Conservation (phyloP, 2,888 invertebrate genomes). For the Hetaerina titia region DNA sequence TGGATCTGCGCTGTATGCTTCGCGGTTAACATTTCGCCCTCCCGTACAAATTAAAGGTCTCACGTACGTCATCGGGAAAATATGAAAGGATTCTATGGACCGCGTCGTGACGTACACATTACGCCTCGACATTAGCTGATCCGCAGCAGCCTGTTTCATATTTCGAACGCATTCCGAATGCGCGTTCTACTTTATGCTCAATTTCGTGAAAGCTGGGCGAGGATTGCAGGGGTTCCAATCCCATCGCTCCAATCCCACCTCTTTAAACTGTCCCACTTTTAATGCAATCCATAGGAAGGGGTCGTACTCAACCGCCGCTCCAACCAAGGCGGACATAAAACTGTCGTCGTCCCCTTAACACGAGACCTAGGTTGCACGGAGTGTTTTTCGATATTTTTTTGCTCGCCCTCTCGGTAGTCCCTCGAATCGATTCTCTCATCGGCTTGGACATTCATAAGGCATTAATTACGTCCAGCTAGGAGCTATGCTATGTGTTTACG, state of each 20-base stretch:
- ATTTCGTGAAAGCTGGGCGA: not conserved
- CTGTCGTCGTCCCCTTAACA: not conserved
- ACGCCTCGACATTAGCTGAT: not conserved
- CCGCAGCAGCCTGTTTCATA: not conserved
- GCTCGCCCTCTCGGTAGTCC: not conserved
- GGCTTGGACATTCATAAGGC: constrained; percentile 21
- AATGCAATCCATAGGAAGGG: constrained; percentile 23
- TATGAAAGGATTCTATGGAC: too few species aligned
- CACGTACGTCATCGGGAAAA: too few species aligned
- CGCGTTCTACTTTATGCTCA: not conserved
- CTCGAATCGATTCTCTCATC: constrained; percentile 7
- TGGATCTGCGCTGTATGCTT: too few species aligned
- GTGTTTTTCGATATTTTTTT: constrained; percentile 14
- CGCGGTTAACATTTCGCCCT: too few species aligned
- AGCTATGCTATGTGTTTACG: not conserved
- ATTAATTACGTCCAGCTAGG: constrained; percentile 19
- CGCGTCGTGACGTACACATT: too few species aligned
- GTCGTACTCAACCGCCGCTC: not conserved
- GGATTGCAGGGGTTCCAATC: not conserved
- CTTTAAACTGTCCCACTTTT: constrained; percentile 35
- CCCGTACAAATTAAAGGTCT: too few species aligned
- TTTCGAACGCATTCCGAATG: not conserved
- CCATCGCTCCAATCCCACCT: not conserved
- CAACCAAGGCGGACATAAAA: not conserved
- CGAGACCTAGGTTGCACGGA: not conserved